Evolutionary conservation across 2,888 invertebrate species (phyloP), one percentile per base, ranked within the genome.

Genomic region (Volucella inanis): DNA sequence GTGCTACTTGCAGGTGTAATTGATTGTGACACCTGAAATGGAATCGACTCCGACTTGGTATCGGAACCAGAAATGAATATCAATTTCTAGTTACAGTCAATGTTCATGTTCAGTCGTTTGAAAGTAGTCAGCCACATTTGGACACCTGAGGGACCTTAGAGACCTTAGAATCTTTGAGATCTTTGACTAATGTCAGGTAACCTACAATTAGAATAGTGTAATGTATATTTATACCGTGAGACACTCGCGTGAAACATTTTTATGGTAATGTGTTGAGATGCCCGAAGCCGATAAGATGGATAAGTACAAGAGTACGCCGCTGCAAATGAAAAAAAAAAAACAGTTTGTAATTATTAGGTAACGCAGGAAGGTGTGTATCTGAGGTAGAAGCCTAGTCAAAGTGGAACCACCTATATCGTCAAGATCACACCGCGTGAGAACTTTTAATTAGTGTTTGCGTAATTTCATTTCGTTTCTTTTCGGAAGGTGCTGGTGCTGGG

Each of bases 291-390:
- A 72, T 71, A 59, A 39, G 64, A 15, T 10, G 22, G 12, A 14
- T 59, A 65, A 65, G 70, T 76, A 71, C 65, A 6, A 6, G 31
- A 31, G 31, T 6, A 59, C 38, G 61, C 57, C 47, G 55, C 50
- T 75, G 78, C 68, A 74, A 65, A 78, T 65, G 62, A 78, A 64
- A 82, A 57, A 72, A 22, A 4, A 22, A 22, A 31, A 31, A 31
- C 83, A 10, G 74, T 84, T 84, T 67, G 59, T 84, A 84, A 84
- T 84, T 84, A 75, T 80, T 84, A 76, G 84, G 80, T 84, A 80
- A 84, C 80, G 65, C 80, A 59, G 57, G 78, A 50, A 68, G 77
- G 74, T 64, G 83, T 72, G 78, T 54, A 50, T 49, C 55, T 41
- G 49, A 65, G 57, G 78, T 71, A 31, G 31, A 31, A 31, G 31